Evolutionary conservation across 2,797 vertebrate genomes (phyloP).

Genomic region (Tolypeutes matacus): DNA sequence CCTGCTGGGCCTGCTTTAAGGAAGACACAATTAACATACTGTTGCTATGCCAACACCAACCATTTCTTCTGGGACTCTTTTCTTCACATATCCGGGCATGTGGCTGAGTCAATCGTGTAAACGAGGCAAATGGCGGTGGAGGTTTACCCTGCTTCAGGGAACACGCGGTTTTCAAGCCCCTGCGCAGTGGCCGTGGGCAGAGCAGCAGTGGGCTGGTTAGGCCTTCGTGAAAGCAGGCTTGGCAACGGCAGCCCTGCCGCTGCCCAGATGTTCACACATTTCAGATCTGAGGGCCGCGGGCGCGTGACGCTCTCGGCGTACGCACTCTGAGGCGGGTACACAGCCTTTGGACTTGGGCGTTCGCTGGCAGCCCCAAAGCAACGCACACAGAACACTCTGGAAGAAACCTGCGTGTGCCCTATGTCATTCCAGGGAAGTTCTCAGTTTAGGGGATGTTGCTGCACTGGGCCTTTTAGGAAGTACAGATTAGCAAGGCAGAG

Average conservation of each 20-base stretch:
- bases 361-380: rapidly evolving
- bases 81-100: conserved; percentile 37
- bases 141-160: conserved; percentile 67
- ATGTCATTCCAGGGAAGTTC: neutral
- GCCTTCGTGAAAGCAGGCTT: neutral
- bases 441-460: neutral
- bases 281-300: neutral
- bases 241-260: neutral
- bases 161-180: conserved; percentile 55
- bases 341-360: rapidly evolving
- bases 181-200: conserved; percentile 28
- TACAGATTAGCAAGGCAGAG: neutral
- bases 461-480: conserved; percentile 20
- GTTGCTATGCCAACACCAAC: conserved; percentile 80
- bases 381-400: rapidly evolving
- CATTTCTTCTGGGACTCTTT: conserved; percentile 71
- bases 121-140: neutral
- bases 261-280: neutral
- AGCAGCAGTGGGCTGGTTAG: neutral
- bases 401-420: neutral
- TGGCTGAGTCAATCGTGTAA: conserved; percentile 44
- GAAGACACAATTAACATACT: conserved; percentile 72
- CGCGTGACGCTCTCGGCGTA: rapidly evolving
- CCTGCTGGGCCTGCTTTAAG: conserved; percentile 59
- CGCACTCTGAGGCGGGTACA: rapidly evolving